Evolutionary conservation across 2,888 invertebrate species (phyloP), one percentile per base, ranked within the genome.

Genomic region (Stratiomys singularior): DNA sequence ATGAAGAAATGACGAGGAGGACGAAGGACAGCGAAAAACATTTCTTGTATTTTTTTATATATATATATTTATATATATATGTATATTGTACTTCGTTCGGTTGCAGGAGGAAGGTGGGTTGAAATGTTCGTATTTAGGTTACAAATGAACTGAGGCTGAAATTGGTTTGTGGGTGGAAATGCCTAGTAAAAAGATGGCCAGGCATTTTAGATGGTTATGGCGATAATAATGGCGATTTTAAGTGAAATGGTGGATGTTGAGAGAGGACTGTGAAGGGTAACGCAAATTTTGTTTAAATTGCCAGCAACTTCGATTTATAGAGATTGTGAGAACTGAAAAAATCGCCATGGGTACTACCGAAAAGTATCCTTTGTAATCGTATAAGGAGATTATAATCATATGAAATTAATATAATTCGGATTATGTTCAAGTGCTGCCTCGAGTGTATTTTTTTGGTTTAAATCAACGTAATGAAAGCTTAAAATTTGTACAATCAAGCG

Each of bases 181-280:
- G 52, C 52, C 7, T 52, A 52, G 15, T 18, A 18, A 13, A 52
- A 52, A 52, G 52, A 52, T 52, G 52, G 52, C 52, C 52, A 52
- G 18, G 18, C 52, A 52, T 52, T 52, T 52, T 52, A 52, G 52
- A 52, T 52, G 52, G 15, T 52, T n/a, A 52, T 52, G 18, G 52
- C 52, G 52, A 52, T 37, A 37, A 9, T 5, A 37, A 37, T 52
- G 52, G 52, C 52, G 52, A 52, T 52, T 52, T 52, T 52, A 44
- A 52, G 15, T 13, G 52, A 4, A 52, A 52, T 52, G 52, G 52
- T 15, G 52, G 52, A 52, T 44, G 44, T n/a, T 52, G 52, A 52
- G 52, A 3, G 52, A 13, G 18, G 15, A 52, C 15, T 52, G 4
- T 9, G 37, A n/a, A 15, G 52, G 15, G 15, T 9, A 52, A 52